Evolutionary conservation across 2,113 vertebrate species (phyloP).

Genomic region (Grantiella picta): DNA sequence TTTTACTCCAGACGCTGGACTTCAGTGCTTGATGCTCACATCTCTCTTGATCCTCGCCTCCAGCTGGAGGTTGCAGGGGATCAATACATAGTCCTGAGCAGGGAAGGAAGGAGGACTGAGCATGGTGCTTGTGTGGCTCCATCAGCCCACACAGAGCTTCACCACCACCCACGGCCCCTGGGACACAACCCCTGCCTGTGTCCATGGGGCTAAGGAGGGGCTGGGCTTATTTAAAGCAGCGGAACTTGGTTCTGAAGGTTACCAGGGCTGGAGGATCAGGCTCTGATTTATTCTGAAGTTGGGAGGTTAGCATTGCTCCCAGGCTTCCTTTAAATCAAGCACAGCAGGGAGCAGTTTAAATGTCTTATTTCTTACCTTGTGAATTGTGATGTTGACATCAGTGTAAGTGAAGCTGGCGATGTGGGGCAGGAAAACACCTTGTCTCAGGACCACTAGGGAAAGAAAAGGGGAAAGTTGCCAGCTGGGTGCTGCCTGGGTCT

Average conservation of each 20-base stretch:
- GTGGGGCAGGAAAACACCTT: conserved; percentile 32
- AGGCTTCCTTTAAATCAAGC: background rate
- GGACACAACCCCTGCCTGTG: rapidly evolving
- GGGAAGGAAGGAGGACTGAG: background rate
- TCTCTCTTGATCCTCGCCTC: rapidly evolving
- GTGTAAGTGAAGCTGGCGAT: background rate
- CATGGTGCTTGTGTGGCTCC: background rate
- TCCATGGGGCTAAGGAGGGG: rapidly evolving
- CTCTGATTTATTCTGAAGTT: background rate
- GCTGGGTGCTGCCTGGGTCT: background rate
- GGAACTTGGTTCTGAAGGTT: background rate
- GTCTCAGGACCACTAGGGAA: background rate
- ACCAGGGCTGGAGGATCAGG: background rate
- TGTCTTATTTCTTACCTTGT: background rate
- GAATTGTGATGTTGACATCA: background rate
- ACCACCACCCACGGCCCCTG: rapidly evolving
- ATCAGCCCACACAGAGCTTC: background rate
- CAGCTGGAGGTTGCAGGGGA: conserved; percentile 28
- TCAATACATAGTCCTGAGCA: conserved; percentile 18
- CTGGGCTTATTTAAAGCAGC: rapidly evolving
- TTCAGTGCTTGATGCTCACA: background rate
- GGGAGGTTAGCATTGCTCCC: background rate
- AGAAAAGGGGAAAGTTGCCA: background rate
- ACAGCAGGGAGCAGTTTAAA: background rate
- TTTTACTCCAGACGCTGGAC: no score